A percentile compares a stretch with the other conserved stretches of the same genome.
These are phyloP conservation scores for Eristalis intricaria DNA, from an alignment of 2,888 invertebrate species.

Conservation along the genomic window DNA sequence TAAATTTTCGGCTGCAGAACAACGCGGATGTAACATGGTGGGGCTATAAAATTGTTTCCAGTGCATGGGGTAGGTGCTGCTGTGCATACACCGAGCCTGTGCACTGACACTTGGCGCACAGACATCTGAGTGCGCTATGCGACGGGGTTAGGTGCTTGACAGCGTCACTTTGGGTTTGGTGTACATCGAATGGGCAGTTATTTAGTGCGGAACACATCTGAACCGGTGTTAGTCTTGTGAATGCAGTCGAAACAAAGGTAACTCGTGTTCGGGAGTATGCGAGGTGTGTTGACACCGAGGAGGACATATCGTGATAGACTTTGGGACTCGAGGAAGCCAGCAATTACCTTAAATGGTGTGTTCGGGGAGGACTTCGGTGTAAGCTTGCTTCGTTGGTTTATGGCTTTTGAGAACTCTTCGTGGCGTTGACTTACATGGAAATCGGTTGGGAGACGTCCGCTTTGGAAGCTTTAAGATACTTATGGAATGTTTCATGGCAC, in stretches of 20 bases:
- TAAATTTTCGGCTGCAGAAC: conserved; percentile 63
- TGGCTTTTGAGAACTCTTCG: not conserved
- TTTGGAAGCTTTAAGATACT: not conserved
- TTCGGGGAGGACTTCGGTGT: not conserved
- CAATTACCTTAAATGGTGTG: not conserved
- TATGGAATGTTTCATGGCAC: not conserved
- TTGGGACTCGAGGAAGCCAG: not conserved
- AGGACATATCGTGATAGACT: not conserved
- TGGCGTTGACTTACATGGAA: too few species aligned
- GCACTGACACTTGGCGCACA: conserved; percentile 31
- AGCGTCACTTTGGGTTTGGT: not conserved
- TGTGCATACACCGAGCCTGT: not conserved
- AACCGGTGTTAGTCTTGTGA: conserved; percentile 17
- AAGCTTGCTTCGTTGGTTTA: not conserved
- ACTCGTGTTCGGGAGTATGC: not conserved
- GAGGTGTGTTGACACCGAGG: not conserved
- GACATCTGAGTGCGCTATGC: conserved; percentile 6
- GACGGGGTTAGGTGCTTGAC: conserved; percentile 28
- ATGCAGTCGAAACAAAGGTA: not conserved
- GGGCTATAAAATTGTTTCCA: conserved; percentile 55
- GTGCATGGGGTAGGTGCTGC: not conserved
- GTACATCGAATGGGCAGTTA: conserved; percentile 22
- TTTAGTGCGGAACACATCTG: conserved; percentile 29
- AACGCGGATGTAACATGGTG: conserved; percentile 66
- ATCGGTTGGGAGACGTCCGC: not conserved